Conservation (phyloP, 2,113 vertebrate species). For the Tragelaphus scriptus region DNA sequence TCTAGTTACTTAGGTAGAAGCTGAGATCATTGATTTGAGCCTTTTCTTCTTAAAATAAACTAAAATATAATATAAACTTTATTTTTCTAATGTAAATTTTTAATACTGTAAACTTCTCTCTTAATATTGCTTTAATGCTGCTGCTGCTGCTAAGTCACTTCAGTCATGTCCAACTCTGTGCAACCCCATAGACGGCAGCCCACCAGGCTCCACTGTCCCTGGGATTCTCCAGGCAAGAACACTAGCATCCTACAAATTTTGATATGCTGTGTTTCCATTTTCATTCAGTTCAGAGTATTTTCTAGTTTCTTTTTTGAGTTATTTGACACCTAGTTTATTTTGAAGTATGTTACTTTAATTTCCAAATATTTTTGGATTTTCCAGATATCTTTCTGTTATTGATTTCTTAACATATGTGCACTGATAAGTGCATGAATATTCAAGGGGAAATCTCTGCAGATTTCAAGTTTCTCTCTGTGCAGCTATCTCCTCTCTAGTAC, state of each 20-base stretch:
- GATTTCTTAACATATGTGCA: not conserved
- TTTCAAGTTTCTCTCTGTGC: not conserved
- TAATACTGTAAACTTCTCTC: not conserved
- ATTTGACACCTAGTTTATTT: not conserved
- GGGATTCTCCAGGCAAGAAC: too few species aligned
- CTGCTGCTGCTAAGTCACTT: too few species aligned
- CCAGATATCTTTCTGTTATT: not conserved
- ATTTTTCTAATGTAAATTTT: not conserved
- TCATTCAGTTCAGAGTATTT: not conserved
- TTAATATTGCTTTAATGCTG: not conserved
- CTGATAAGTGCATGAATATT: not conserved
- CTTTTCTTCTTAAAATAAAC: not conserved
- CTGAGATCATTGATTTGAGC: not conserved
- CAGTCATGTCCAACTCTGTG: too few species aligned
- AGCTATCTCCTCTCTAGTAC: not conserved
- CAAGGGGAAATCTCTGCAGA: not conserved
- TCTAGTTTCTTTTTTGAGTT: not conserved
- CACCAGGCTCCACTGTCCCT: too few species aligned
- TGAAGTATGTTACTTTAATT: not conserved
- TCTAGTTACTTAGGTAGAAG: not conserved
- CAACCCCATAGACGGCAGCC: too few species aligned
- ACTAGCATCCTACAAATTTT: not conserved
- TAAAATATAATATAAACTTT: not conserved
- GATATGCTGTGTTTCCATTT: not conserved
- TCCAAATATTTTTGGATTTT: not conserved